Evolutionary conservation across 2,888 invertebrate genomes (phyloP).

Genomic region (Chorisops tibialis): DNA sequence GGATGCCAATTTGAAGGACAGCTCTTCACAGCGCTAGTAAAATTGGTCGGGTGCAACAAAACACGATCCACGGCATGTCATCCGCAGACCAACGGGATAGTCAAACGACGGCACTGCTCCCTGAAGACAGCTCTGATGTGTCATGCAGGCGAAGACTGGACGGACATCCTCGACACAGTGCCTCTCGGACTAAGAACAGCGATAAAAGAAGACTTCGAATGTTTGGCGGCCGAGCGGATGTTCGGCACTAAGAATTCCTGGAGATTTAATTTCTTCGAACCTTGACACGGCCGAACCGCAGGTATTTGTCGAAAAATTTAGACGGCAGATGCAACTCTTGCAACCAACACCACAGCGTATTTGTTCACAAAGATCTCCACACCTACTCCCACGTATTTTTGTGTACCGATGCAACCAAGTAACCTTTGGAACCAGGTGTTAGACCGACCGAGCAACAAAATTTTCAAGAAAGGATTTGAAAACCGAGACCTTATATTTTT

Average conservation of each 20-base stretch:
- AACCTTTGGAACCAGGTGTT: too few relatives aligned
- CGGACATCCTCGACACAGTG: slow-evolving; percentile 39
- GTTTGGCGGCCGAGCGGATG: slow-evolving; percentile 40
- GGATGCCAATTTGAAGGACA: slow-evolving; percentile 24
- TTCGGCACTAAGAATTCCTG: slow-evolving; percentile 39
- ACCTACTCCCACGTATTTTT: too few relatives aligned
- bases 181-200: slow-evolving; percentile 41
- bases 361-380: too few relatives aligned
- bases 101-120: slow-evolving; percentile 19
- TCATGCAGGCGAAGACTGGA: slow-evolving; percentile 36
- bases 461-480: too few relatives aligned
- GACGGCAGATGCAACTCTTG: not conserved
- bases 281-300: slow-evolving; percentile 8
- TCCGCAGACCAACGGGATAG: slow-evolving; percentile 15
- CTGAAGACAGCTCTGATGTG: not conserved
- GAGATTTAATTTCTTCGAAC: slow-evolving; percentile 32
- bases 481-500: too few relatives aligned
- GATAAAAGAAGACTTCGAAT: slow-evolving; percentile 39
- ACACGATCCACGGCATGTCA: slow-evolving; percentile 9
- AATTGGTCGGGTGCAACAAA: slow-evolving; percentile 4
- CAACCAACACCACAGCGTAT: slow-evolving; percentile 1
- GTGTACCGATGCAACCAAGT: too few relatives aligned
- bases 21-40: slow-evolving; percentile 5
- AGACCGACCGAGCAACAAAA: too few relatives aligned
- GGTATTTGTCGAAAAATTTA: slow-evolving; percentile 17